Percentiles rank a stretch among this genome's conserved stretches.
Conservation (phyloP, 2,113 vertebrate genomes). For the Dinomys branickii region DNA sequence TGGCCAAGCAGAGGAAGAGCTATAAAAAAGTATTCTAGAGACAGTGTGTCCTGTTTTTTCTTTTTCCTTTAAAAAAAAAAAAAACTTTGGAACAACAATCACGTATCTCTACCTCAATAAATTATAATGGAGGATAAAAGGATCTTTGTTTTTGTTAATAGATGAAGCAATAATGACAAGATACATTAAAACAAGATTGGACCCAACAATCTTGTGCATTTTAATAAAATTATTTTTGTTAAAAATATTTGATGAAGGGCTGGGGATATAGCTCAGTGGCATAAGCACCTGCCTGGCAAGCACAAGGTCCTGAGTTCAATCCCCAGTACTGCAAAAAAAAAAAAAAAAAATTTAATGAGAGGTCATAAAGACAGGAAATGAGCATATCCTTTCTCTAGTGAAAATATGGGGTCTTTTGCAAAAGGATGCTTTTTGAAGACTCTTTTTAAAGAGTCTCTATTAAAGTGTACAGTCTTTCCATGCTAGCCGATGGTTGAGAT, state of each 20-base stretch:
- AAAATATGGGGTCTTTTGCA: constrained; percentile 23
- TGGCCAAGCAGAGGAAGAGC: constrained; percentile 60
- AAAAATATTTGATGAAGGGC: constrained; percentile 11
- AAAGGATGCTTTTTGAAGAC: constrained; percentile 19
- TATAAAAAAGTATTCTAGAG: constrained; percentile 57
- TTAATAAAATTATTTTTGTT: constrained; percentile 33
- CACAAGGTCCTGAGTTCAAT: too few relatives aligned
- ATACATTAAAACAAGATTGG: constrained; percentile 48
- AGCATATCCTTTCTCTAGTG: neutral
- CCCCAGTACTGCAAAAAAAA: too few relatives aligned
- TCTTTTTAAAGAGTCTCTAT: constrained; percentile 34
- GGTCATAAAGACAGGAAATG: constrained; percentile 46
- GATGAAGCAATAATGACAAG: constrained; percentile 47
- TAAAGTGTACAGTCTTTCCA: neutral
- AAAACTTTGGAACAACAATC: constrained; percentile 19
- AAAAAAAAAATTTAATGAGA: neutral
- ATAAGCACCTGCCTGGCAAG: too few relatives aligned
- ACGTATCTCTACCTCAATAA: constrained; percentile 71
- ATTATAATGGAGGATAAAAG: constrained; percentile 63
- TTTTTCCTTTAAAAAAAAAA: neutral
- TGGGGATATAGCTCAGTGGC: too few relatives aligned
- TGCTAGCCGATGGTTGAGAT: neutral
- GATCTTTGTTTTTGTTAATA: constrained; percentile 47
- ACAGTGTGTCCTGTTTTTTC: neutral
- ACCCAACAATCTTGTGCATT: neutral